phyloP scores from a whole-genome alignment of 2,888 invertebrate genomes.

The Acrobasis consociella region DNA sequence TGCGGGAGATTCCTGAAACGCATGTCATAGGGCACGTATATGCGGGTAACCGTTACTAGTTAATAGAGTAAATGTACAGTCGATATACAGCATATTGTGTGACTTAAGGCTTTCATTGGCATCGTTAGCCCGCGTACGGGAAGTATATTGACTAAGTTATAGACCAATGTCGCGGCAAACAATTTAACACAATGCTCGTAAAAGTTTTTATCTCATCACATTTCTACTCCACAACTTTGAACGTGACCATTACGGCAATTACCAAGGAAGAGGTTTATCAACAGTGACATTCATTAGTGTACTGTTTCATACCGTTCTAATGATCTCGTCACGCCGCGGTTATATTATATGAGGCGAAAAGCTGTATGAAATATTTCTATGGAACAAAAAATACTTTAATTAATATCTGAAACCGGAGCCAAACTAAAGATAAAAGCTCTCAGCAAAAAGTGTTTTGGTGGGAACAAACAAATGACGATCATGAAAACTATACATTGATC shows the following conservation, averaged over 20 bases:
- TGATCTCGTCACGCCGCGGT: conserved; percentile 54
- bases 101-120: too few relatives aligned
- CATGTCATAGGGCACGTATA: too few relatives aligned
- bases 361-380: conserved; percentile 32
- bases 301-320: conserved; percentile 35
- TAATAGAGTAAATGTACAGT: too few relatives aligned
- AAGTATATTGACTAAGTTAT: too few relatives aligned
- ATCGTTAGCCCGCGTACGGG: too few relatives aligned
- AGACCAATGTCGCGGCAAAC: background rate
- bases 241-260: background rate
- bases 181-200: background rate
- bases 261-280: conserved; percentile 13
- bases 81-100: too few relatives aligned
- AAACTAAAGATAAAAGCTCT: conserved; percentile 34
- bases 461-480: conserved; percentile 26
- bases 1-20: too few relatives aligned
- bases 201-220: background rate
- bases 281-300: conserved; percentile 25
- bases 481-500: conserved; percentile 23
- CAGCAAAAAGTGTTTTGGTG: conserved; percentile 13
- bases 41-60: too few relatives aligned
- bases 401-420: conserved; percentile 32
- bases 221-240: background rate
- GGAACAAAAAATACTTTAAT: conserved; percentile 40
- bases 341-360: conserved; percentile 51